Base-by-base conservation (phyloP, 2,797 vertebrate genomes). In the Rhinophrynus dorsalis region DNA sequence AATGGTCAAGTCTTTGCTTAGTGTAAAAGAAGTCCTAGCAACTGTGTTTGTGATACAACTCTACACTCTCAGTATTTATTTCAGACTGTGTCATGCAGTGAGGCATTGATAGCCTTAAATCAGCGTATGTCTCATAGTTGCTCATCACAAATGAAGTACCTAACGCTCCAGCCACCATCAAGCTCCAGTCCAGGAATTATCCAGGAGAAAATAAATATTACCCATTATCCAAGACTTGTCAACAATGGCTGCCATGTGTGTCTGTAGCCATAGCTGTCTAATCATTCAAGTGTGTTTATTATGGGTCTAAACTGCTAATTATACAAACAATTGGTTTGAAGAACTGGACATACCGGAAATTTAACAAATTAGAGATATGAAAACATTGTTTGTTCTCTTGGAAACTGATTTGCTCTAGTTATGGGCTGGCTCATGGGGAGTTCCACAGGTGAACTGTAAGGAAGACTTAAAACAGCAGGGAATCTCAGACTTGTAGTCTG, bases 381-480 rank as follows among this genome's bases (percentile, higher is more conserved):
- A 15, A 1, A 20, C 37, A 32, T 26, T 37, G 29, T 2, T 40
- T 17, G 11, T 26, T 48, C 3, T 17, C 4, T 26, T 57, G 54
- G 48, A 45, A 5, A 65, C 11, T 11, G 20, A 29, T 23, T 27
- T 21, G 17, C 38, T 26, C 45, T 20, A 15, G 35, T 2, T 30
- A 18, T 44, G 78, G 76, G 57, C 74, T 68, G 63, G 67, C 68
- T 60, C 70, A 63, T 80, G 75, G 79, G 44, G 74, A 68, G 72
- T 80, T 75, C 68, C 65, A 75, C 77, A 50, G 38, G 38, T 69
- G 76, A 79, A 83, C 78, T 79, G 78, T 80, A 88, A 88, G 75
- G 81, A 76, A 81, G 68, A 84, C 83, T 79, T 82, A 81, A 86
- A 74, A 79, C 80, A 82, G 82, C 80, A 80, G 11, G 77, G 84